phyloP scores from a whole-genome alignment of 2,797 vertebrate species.

The Malacoraja senta region DNA sequence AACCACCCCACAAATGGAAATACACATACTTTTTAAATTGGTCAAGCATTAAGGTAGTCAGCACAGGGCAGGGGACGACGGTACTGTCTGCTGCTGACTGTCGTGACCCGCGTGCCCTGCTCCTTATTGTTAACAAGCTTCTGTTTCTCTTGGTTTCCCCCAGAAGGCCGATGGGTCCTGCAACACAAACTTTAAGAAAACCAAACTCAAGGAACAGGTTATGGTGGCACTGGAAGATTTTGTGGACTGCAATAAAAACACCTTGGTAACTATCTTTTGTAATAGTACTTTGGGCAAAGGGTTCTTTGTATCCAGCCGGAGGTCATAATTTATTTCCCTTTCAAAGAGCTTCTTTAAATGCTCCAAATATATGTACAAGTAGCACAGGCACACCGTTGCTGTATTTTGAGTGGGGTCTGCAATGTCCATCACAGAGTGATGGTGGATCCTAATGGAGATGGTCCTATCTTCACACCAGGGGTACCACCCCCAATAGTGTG shows the following conservation, averaged over 20 bases:
- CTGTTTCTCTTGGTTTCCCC: not conserved
- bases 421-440: too few species aligned
- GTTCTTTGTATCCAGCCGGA: not conserved
- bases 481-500: too few species aligned
- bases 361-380: too few species aligned
- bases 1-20: too few species aligned
- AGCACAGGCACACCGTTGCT: too few species aligned
- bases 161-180: slow-evolving; percentile 69
- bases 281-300: not conserved
- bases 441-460: too few species aligned
- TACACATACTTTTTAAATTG: too few species aligned
- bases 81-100: not conserved
- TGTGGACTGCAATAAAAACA: slow-evolving; percentile 59
- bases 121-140: not conserved
- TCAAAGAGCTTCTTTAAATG: not conserved
- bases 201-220: slow-evolving; percentile 64
- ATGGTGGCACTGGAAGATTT: slow-evolving; percentile 64
- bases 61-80: too few species aligned
- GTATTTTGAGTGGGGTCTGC: too few species aligned
- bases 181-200: slow-evolving; percentile 72
- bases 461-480: too few species aligned
- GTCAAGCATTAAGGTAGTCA: too few species aligned
- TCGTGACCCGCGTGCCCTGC: not conserved
- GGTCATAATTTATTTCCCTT: not conserved
- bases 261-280: slow-evolving; percentile 54